Base-by-base conservation (phyloP, 2,888 invertebrate genomes). In the Melinopterus prodromus region DNA sequence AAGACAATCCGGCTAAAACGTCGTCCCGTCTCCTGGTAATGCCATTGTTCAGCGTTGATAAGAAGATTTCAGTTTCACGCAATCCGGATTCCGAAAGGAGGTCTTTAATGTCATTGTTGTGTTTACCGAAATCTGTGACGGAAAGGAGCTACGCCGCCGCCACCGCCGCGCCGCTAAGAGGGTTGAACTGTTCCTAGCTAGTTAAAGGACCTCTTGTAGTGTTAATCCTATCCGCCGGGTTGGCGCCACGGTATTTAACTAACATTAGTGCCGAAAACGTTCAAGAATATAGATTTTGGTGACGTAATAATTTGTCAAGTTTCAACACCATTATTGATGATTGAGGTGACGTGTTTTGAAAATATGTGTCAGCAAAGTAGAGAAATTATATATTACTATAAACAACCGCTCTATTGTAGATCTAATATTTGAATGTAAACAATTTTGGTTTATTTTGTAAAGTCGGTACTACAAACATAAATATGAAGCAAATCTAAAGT, bases 181-280 rank as follows among this genome's bases (percentile, higher is more conserved):
- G 36, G 37, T 35, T 37, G 74, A 35, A 7, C 74, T 26, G 37
- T 53, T 53, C 53, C 53, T 35, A 71, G 71, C 15, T 35, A 26
- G 26, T 35, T 35, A 74, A 74, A 74, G 74, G 36, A 35, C 53
- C 53, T 53, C 53, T 53, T 53, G 53, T 53, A 53, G 53, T 53
- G 53, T 35, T 74, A 74, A 74, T 74, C 74, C 74, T 74, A 26
- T 74, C 37, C 74, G 74, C 35, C 74, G 36, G 35, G 26, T n/a
- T 74, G 74, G 74, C 74, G 74, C 74, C 74, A 74, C 35, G 37
- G 74, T 74, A 36, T 74, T 74, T 74, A 74, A 74, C 71, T n/a
- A 6, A 14, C 6, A 14, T 16, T 35, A 74, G 36, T 74, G 35
- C 74, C 37, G 35, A 53, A 53, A 53, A 53, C 53, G 53, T 53